A percentile compares a stretch with the other conserved stretches of the same genome.
phyloP scores from a whole-genome alignment of 2,888 invertebrate species.

The Hyppa rectilinea region DNA sequence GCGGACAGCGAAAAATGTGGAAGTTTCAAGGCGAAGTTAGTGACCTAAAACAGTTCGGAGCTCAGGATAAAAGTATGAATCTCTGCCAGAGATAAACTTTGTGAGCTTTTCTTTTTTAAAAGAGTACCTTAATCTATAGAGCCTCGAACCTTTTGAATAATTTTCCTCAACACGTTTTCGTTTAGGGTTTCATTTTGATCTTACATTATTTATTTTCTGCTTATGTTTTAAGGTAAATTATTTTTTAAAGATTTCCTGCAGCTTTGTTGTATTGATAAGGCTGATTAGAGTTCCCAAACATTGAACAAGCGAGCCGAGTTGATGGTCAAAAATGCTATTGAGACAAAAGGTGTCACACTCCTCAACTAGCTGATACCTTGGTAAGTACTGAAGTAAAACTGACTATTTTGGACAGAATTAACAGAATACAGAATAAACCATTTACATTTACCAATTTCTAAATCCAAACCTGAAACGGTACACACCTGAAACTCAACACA shows the following conservation, averaged over 20 bases:
- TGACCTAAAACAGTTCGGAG: constrained; percentile 55
- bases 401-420: no score
- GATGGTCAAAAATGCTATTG: neutral
- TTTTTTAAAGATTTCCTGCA: constrained; percentile 29
- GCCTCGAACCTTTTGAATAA: constrained; percentile 64
- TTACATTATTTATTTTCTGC: constrained; percentile 53
- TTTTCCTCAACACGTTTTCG: constrained; percentile 47
- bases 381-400: neutral
- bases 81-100: constrained; percentile 60
- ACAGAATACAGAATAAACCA: neutral
- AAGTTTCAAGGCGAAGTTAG: constrained; percentile 54
- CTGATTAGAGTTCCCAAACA: constrained; percentile 8
- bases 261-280: constrained; percentile 18
- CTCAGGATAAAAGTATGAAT: constrained; percentile 62
- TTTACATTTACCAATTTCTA: neutral
- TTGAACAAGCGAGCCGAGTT: neutral
- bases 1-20: constrained; percentile 53
- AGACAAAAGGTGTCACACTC: neutral
- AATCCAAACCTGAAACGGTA: neutral
- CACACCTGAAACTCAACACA: constrained; percentile 28
- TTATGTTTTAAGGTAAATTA: constrained; percentile 35
- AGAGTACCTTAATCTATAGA: constrained; percentile 57
- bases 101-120: constrained; percentile 53
- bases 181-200: constrained; percentile 52
- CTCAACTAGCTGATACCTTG: neutral